Evolutionary conservation across 2,797 vertebrate species (phyloP).

Genomic region (Gallinago stenura): DNA sequence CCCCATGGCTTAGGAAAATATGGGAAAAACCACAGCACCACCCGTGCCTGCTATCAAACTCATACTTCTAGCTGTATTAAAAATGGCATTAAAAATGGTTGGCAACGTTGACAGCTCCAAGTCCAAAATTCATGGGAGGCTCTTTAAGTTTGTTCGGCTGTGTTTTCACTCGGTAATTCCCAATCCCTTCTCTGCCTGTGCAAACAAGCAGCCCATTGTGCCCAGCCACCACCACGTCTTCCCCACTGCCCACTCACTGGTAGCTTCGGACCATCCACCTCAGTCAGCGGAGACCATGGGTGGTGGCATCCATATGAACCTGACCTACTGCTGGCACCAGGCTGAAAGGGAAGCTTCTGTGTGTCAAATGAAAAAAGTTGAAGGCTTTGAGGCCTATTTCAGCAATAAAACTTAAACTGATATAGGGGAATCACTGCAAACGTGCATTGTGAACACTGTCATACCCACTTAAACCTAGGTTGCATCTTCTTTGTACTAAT

Average conservation of each 20-base stretch:
- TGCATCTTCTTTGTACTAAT: background rate
- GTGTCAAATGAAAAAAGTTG: background rate
- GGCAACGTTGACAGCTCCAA: background rate
- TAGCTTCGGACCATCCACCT: background rate
- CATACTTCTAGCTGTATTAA: background rate
- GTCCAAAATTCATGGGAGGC: background rate
- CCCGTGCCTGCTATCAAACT: background rate
- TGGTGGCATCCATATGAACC: background rate
- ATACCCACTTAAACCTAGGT: background rate
- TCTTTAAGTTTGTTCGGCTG: background rate
- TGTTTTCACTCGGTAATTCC: background rate
- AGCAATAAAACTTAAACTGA: background rate
- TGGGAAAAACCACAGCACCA: background rate
- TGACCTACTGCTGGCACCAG: background rate
- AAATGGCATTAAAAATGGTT: background rate
- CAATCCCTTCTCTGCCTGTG: background rate
- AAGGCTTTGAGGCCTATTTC: background rate
- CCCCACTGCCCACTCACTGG: background rate
- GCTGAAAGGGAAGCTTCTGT: background rate
- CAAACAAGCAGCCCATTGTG: background rate
- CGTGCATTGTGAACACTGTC: fast-evolving
- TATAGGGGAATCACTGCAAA: background rate
- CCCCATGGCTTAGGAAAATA: background rate
- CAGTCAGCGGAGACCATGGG: background rate
- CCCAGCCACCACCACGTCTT: background rate